Base-by-base conservation (phyloP, 2,113 vertebrate species). In the Gasterosteus nipponicus region DNA sequence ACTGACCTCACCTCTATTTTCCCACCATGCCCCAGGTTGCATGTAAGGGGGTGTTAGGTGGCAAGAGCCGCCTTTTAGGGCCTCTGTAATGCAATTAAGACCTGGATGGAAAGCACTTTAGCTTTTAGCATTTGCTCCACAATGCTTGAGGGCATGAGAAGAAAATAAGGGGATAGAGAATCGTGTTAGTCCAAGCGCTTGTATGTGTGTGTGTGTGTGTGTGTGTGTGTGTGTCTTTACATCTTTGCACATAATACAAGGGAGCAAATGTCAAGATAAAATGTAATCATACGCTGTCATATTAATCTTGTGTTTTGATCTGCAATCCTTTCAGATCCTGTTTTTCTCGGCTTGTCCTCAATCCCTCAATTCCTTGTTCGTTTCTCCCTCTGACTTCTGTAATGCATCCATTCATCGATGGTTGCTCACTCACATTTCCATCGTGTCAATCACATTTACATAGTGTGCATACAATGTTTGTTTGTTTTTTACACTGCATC, bases 41-140 rank as follows among this genome's bases (percentile, higher is more conserved):
- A 77, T 71, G 16, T 82, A 67, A 69, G 59, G 57, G 75, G 75
- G 77, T 65, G 69, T 84, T 73, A 51, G 75, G 69, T 79, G 66
- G 69, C 77, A 78, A 76, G 73, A 86, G 72, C 46, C 80, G 49
- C 69, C 82, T 78, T 84, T 86, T 75, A 88, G 62, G 47, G 49
- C 44, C 58, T 51, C 39, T 26, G 65, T 86, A 88, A 89, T 92
- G 62, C 60, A 83, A 89, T 89, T 69, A 46, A 73, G 67, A 51
- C 61, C 69, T 70, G 44, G 73, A 69, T 58, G 53, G 83, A 78
- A 75, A 89, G 83, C 85, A 85, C 81, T 91, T 86, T 85, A 49
- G 85, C 87, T 86, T 86, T 81, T 70, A 84, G 78, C 63, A 83
- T 81, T 78, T 59, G 51, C 47, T 78, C 62, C 26, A 63, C 67